Base-by-base conservation (phyloP, 2,113 vertebrate genomes). In the Aphyosemion australe region DNA sequence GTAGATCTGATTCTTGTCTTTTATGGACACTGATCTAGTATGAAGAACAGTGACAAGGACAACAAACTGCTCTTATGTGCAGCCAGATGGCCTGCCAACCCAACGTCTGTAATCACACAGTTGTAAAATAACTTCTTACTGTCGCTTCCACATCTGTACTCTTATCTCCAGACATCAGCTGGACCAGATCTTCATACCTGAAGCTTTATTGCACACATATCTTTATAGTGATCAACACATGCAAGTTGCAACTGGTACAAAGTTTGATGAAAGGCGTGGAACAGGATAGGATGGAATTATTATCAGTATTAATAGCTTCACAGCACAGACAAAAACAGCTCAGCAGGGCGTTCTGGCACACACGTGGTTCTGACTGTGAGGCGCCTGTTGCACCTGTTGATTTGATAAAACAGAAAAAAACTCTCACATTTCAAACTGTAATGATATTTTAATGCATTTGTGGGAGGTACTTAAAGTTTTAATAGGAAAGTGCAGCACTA, bases 61-160 rank as follows among this genome's bases (percentile, higher is more conserved):
- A 69, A 56, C n/a, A 71, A 73, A 80, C 70, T 61, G 8, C 54
- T 51, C 74, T 73, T 58, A 18, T 16, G 62, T 67, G 64, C 61
- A 63, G 65, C 67, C 86, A 87, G 84, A 85, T 88, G 82, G 73
- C 60, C 46, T 2, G 11, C 34, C 4, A 53, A 31, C 20, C 39
- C 46, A 58, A 1, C 3, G 48, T 55, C 88, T 84, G 54, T 88
- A 89, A 89, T 88, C 85, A 89, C 50, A 57, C 52, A n/a, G 69
- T 72, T 76, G 84, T 88, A 79, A 90, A 89, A 72, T 41, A 55
- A 79, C 61, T 73, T 86, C 79, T 74, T 74, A 81, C 58, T 82
- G 62, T 64, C 61, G 63, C 54, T 81, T 61, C 51, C n/a, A 87
- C 88, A 89, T 84, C 82, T 91, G 85, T 74, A 86, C 46, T 48